Percentiles rank a stretch among this genome's conserved stretches.
phyloP scores from a whole-genome alignment of 2,113 vertebrate genomes.

The Vombatus ursinus region DNA sequence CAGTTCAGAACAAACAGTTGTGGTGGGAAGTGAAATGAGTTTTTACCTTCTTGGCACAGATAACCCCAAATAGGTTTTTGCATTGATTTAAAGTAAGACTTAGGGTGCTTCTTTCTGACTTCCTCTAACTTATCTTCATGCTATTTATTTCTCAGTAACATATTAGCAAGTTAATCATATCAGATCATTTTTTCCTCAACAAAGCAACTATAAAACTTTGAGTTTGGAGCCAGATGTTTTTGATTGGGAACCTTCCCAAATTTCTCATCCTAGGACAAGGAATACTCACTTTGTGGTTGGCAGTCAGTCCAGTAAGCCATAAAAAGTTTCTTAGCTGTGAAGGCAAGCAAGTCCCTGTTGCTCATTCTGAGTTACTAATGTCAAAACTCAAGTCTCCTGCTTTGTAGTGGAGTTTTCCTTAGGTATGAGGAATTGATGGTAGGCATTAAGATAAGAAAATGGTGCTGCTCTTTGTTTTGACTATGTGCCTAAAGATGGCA shows the following conservation, averaged over 20 bases:
- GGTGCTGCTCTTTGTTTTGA: background rate
- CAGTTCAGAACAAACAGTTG: background rate
- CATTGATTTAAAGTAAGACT: background rate
- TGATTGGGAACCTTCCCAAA: background rate
- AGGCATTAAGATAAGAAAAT: background rate
- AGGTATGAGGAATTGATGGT: background rate
- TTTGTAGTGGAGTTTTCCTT: background rate
- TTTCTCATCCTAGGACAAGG: background rate
- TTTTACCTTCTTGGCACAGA: background rate
- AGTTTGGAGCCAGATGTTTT: background rate
- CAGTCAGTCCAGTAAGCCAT: background rate
- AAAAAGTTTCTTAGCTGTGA: background rate
- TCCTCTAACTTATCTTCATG: background rate
- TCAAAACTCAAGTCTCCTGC: background rate
- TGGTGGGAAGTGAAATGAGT: background rate
- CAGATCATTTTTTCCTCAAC: constrained; percentile 1
- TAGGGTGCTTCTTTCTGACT: background rate
- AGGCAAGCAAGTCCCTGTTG: background rate
- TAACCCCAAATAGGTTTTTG: background rate
- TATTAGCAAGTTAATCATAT: background rate
- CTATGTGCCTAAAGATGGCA: background rate
- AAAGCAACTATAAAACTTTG: background rate
- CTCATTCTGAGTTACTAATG: background rate
- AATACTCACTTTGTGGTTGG: background rate
- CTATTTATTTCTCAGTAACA: background rate